Base-by-base conservation (phyloP, 2,113 vertebrate genomes). In the Bos taurus region DNA sequence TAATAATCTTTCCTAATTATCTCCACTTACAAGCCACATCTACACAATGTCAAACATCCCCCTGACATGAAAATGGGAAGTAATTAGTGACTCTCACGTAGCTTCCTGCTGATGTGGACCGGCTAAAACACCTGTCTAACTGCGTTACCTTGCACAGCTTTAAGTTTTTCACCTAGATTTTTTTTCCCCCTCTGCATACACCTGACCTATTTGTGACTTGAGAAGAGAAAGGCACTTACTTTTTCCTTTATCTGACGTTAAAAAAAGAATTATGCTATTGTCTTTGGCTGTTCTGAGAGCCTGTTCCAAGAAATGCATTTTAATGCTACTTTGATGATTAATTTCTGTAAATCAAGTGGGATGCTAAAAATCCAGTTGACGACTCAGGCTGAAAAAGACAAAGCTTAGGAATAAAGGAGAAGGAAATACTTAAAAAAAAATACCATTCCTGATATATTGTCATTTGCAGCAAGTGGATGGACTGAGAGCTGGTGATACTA, bases 381-480 rank as follows among this genome's bases (percentile, higher is more conserved):
- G 67, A 92, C 52, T 95, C 77, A 96, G 97, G 96, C 93, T 85
- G 95, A 91, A 59, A 95, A 98, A 95, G 78, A 97, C 95, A 97
- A 90, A 98, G 95, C 78, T 90, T 56, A 92, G 8, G 96, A 98
- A 98, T 97, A 97, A 98, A 98, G 82, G 84, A 97, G 82, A 98
- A 96, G 98, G 94, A 94, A 97, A 98, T 92, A 95, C 88, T 90
- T 95, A 15, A 64, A 74, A 26, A 11, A 71, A 71, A 71, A 9
- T 1, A 2, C 94, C 89, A 80, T 94, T 97, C 97, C 96, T 19
- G 77, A 48, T 17, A 30, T 11, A 80, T 17, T 80, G 77, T 9
- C 77, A 48, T 30, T 48, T 80, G 15, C 43, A 48, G 46, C 2
- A 3, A 80, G 0, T 19, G 77, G 46, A 48, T 30, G 15, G 26